These are phyloP conservation scores for Patiria pectinifera DNA, from an alignment of 53 echinoderm and acorn worm species.

Conservation along the genomic window DNA sequence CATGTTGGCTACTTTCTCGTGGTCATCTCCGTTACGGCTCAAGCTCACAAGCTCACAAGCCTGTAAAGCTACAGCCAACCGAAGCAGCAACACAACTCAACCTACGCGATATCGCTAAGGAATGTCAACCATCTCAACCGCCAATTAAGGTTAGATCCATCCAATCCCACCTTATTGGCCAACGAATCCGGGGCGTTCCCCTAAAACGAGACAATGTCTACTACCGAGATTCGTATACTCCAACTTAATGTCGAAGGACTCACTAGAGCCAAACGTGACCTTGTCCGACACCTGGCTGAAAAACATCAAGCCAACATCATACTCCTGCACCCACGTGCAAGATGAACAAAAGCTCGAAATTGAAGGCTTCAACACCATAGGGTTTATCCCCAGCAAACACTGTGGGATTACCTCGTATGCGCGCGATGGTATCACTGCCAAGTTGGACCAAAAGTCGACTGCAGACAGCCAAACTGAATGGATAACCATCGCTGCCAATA, in stretches of 20 bases:
- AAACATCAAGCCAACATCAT: not conserved
- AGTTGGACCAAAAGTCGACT: not conserved
- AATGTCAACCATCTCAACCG: too few species aligned
- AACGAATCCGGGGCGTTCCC: too few species aligned
- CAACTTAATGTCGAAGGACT: not conserved
- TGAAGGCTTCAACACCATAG: too few species aligned
- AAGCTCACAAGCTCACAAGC: not conserved
- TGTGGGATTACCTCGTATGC: too few species aligned
- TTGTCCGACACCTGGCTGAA: not conserved
- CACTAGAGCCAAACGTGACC: not conserved
- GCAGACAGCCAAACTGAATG: not conserved
- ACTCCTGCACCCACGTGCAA: not conserved
- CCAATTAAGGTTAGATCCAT: too few species aligned
- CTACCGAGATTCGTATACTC: not conserved
- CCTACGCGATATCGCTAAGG: too few species aligned
- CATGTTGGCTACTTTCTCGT: not conserved
- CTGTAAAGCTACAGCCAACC: too few species aligned
- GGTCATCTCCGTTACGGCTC: not conserved
- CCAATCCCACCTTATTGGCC: too few species aligned
- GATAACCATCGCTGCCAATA: not conserved
- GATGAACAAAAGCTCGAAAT: not conserved
- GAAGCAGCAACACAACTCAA: too few species aligned
- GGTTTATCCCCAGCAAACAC: too few species aligned
- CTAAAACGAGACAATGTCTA: too few species aligned
- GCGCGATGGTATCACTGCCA: too few species aligned